Evolutionary conservation across 2,888 invertebrate genomes (phyloP).

Genomic region (Lottia scabra): DNA sequence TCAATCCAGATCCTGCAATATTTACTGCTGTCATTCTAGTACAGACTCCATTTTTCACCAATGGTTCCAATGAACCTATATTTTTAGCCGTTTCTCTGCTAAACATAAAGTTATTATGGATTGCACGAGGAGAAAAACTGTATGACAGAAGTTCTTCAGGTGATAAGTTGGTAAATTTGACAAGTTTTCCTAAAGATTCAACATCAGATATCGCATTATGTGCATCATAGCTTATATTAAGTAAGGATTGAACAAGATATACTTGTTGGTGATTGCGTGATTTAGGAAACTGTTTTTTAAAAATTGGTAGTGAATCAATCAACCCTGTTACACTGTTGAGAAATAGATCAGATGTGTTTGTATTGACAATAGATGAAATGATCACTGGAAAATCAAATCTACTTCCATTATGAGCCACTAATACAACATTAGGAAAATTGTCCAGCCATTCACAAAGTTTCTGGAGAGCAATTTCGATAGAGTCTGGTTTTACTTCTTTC

Average conservation of each 20-base stretch:
- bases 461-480: constrained; percentile 2
- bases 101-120: no score
- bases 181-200: constrained; percentile 1
- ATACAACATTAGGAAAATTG: constrained; percentile 13
- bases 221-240: constrained; percentile 18
- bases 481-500: neutral
- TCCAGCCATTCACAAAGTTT: constrained; percentile 18
- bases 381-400: constrained; percentile 29
- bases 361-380: neutral
- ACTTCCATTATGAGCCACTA: constrained; percentile 29
- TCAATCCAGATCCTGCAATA: no score
- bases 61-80: no score
- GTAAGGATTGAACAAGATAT: neutral
- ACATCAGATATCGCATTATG: constrained; percentile 28
- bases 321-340: no score
- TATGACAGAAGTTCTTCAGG: neutral
- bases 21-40: no score
- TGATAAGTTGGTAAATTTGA: neutral
- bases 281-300: no score
- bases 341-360: neutral
- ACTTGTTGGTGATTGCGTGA: no score
- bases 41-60: no score
- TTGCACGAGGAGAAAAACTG: no score
- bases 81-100: no score
- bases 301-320: no score